These are phyloP conservation scores for Deroplatys truncata DNA, from an alignment of 2,888 invertebrate species.

Conservation along the genomic window DNA sequence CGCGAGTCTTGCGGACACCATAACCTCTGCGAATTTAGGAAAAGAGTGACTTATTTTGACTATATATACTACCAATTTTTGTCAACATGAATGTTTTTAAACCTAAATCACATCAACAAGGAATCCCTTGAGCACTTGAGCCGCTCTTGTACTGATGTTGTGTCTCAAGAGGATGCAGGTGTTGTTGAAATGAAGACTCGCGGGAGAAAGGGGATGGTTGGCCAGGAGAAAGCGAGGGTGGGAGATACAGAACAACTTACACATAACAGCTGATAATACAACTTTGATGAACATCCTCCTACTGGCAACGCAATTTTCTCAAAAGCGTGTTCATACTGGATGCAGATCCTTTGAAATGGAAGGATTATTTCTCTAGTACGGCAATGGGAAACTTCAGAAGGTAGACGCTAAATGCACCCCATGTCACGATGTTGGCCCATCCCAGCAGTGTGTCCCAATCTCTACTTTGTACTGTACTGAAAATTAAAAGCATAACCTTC, in stretches of 20 bases:
- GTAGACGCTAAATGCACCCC: neutral
- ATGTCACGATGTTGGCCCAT: too few species aligned
- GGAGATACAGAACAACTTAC: neutral
- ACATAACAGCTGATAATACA: neutral
- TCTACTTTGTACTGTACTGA: too few species aligned
- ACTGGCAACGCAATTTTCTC: neutral
- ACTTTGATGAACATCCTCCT: neutral
- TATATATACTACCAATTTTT: too few species aligned
- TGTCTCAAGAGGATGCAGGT: neutral
- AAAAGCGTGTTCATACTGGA: neutral
- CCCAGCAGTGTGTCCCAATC: too few species aligned
- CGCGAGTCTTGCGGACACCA: too few species aligned
- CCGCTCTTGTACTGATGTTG: neutral
- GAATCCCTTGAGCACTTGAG: neutral
- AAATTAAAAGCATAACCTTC: too few species aligned
- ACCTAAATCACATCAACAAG: too few species aligned
- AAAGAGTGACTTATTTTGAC: too few species aligned
- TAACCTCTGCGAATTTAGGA: too few species aligned
- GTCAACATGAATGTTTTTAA: too few species aligned
- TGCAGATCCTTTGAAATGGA: neutral
- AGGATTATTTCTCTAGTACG: neutral
- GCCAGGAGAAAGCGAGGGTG: too few species aligned
- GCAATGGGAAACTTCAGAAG: neutral
- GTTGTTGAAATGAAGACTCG: conserved; percentile 1
- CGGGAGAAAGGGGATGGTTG: neutral